Conservation (phyloP, 2,888 invertebrate species). For the Colostygia pectinataria region DNA sequence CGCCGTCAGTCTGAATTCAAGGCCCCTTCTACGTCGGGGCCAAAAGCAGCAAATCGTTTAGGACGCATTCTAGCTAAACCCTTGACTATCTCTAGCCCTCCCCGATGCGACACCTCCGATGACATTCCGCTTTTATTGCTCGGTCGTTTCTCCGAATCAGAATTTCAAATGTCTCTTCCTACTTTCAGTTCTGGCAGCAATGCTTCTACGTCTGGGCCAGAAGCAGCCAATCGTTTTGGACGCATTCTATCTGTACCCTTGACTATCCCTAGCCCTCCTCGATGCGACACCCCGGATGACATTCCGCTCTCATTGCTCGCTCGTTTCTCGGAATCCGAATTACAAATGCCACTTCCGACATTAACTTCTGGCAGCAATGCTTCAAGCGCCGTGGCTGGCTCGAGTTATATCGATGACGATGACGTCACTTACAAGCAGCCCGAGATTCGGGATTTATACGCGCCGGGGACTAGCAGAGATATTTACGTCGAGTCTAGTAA, state of each 20-base stretch:
- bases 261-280: conserved; percentile 1
- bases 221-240: background rate
- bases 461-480: conserved; percentile 9
- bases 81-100: conserved; percentile 2
- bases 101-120: conserved; percentile 9
- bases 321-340: background rate
- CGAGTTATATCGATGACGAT: conserved; percentile 1
- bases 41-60: background rate
- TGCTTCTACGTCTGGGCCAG: background rate
- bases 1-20: conserved; percentile 2
- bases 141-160: background rate
- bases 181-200: no score
- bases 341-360: background rate
- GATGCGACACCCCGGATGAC: conserved; percentile 12
- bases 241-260: background rate
- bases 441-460: conserved; percentile 3
- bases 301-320: conserved; percentile 8
- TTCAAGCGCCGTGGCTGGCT: background rate
- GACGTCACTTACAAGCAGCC: conserved; percentile 5
- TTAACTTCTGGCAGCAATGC: background rate
- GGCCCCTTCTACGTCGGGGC: no score
- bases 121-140: conserved; percentile 12
- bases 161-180: no score
- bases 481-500: background rate
- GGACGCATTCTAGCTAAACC: background rate